Percentiles rank a stretch among this genome's conserved stretches.
Evolutionary conservation across 2,888 invertebrate species (phyloP).

Genomic region (Petrolisthes manimaculis): DNA sequence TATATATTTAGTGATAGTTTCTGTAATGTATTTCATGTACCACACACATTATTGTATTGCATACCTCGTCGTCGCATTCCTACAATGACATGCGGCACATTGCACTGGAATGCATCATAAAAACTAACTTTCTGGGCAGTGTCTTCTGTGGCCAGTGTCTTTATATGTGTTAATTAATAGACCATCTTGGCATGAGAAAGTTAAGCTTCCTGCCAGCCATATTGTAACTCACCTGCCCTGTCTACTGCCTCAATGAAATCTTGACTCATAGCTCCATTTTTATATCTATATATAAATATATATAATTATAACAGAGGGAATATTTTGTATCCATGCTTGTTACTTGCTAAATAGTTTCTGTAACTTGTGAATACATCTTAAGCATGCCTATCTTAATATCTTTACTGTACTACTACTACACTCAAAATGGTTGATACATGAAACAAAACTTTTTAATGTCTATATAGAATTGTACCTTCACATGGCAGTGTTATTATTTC

Average conservation of each 20-base stretch:
- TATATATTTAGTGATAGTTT: constrained; percentile 30
- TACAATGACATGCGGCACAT: constrained; percentile 23
- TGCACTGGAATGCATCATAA: constrained; percentile 32
- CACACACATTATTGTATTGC: constrained; percentile 27
- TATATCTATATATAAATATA: background rate
- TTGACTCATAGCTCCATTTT: constrained; percentile 16
- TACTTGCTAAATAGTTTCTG: background rate
- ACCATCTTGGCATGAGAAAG: constrained; percentile 1
- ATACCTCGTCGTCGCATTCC: constrained; percentile 44
- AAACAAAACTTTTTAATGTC: background rate
- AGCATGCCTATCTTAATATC: constrained; percentile 2
- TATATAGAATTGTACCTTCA: constrained; percentile 24
- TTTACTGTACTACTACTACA: background rate
- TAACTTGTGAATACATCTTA: background rate
- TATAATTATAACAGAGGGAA: constrained; percentile 20
- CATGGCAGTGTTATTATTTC: constrained; percentile 25
- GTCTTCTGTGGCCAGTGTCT: constrained; percentile 20
- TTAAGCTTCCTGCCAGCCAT: constrained; percentile 16
- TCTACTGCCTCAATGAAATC: constrained; percentile 3
- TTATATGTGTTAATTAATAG: background rate
- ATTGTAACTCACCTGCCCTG: constrained; percentile 9
- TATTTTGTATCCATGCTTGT: constrained; percentile 26
- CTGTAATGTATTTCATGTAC: constrained; percentile 46
- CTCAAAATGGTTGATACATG: no score
- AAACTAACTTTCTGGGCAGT: constrained; percentile 24